Base-by-base conservation (phyloP, 2,888 invertebrate species). In the Drosophila siamana region DNA sequence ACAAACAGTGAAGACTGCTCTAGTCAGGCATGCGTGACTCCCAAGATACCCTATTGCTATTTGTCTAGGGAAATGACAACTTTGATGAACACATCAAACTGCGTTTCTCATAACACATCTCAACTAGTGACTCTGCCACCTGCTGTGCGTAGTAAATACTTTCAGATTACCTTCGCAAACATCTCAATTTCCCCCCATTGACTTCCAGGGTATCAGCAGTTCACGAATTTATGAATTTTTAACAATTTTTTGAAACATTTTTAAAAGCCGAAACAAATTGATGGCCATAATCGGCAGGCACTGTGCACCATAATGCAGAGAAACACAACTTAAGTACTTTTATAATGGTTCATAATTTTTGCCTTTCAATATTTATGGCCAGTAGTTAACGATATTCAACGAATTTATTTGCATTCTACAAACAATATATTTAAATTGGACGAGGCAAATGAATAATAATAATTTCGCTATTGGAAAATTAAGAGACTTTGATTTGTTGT, bases 311-410 rank as follows among this genome's bases (percentile, higher is more conserved):
- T n/a, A n/a, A n/a, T n/a, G n/a, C n/a, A n/a, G n/a, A 36, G 22
- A 38, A 24, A 40, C 60, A 63, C 62, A 63, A 57, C 48, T 63
- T 56, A 46, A 52, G 56, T 60, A 66, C 65, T 46, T 62, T 55
- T 52, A 52, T 60, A 67, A 67, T 64, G 60, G 48, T 43, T 50
- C 22, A 71, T 74, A 74, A 71, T 67, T 74, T 75, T 40, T 16
- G 46, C 26, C 52, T 47, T 41, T 43, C 26, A 9, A 59, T 64
- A 47, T 61, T 75, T 71, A 74, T 71, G 30, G 43, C 2, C 30
- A 4, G 52, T 13, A 16, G 61, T 60, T 74, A 69, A 33, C 46
- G 15, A 64, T 51, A 50, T 38, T 28, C 36, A 60, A n/a, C 38
- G 33, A 46, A 50, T 60, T 61, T 40, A 44, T 47, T n/a, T 36